Percentiles rank a stretch among this genome's conserved stretches.
phyloP scores from a whole-genome alignment of 2,797 vertebrate species.

The Ciconia nigra region DNA sequence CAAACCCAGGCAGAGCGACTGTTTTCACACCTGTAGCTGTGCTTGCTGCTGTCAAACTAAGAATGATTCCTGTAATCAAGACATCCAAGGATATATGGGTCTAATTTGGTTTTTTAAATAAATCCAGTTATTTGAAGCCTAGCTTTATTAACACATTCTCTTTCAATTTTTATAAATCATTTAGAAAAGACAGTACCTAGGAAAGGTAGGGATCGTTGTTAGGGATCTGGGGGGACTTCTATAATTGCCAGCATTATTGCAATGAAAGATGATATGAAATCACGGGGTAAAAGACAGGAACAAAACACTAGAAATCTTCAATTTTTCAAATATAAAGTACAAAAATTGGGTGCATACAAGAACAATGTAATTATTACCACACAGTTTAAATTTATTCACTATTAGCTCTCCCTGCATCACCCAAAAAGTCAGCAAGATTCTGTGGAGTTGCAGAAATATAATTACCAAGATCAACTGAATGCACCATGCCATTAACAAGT shows the following conservation, averaged over 20 bases:
- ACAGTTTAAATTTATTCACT: background rate
- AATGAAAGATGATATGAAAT: background rate
- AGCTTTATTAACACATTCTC: background rate
- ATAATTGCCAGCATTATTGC: background rate
- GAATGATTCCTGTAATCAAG: background rate
- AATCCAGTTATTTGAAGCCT: background rate
- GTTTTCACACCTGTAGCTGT: background rate
- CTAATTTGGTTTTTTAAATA: background rate
- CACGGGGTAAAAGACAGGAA: background rate
- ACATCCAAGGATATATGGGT: background rate
- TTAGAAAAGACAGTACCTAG: background rate
- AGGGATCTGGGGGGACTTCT: background rate
- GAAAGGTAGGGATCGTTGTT: background rate
- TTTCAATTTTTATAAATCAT: background rate
- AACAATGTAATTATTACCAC: background rate
- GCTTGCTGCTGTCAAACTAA: background rate
- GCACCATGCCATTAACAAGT: background rate
- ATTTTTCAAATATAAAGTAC: background rate
- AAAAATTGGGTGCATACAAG: background rate
- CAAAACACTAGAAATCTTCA: background rate
- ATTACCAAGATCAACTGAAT: conserved; percentile 10
- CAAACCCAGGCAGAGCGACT: background rate
- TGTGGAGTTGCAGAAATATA: conserved; percentile 6
- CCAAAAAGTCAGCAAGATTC: background rate
- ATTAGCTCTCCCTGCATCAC: background rate